Conservation (phyloP, 2,888 invertebrate species). For the Ceratothoa steindachneri region DNA sequence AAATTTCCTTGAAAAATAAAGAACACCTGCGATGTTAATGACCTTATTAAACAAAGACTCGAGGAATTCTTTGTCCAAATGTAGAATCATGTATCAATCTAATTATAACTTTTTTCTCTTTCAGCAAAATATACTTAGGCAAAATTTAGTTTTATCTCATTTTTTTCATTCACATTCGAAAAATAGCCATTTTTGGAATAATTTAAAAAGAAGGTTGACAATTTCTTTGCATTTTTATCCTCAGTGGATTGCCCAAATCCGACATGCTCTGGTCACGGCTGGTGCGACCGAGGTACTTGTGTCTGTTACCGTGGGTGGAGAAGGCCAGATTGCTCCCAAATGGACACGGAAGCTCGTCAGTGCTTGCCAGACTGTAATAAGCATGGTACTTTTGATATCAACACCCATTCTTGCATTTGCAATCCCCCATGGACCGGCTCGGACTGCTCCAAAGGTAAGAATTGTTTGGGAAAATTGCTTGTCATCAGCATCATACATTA, state of each 20-base stretch:
- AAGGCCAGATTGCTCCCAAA: conserved; percentile 81
- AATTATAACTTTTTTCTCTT: too few species aligned
- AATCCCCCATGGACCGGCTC: conserved; percentile 91
- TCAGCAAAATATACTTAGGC: too few species aligned
- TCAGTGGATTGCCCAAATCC: conserved; percentile 88
- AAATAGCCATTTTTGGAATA: too few species aligned
- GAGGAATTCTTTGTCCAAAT: too few species aligned
- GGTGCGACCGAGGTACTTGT: conserved; percentile 88
- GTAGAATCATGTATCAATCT: too few species aligned
- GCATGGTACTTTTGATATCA: conserved; percentile 85
- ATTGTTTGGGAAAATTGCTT: neutral
- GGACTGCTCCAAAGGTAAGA: conserved; percentile 83
- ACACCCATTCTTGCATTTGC: conserved; percentile 85
- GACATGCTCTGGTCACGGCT: conserved; percentile 88
- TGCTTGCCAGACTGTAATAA: conserved; percentile 86
- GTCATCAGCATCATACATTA: too few species aligned
- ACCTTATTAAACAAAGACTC: too few species aligned
- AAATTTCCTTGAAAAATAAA: too few species aligned
- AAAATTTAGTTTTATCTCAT: too few species aligned
- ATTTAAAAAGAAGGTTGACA: too few species aligned
- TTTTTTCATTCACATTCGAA: too few species aligned
- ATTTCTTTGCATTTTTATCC: neutral
- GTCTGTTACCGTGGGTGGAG: conserved; percentile 96
- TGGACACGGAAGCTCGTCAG: conserved; percentile 85
- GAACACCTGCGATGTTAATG: too few species aligned